A percentile compares a stretch with the other conserved stretches of the same genome.
These are phyloP conservation scores for Drosophila macrospina DNA, from an alignment of 2,888 invertebrate genomes.

Conservation along the genomic window DNA sequence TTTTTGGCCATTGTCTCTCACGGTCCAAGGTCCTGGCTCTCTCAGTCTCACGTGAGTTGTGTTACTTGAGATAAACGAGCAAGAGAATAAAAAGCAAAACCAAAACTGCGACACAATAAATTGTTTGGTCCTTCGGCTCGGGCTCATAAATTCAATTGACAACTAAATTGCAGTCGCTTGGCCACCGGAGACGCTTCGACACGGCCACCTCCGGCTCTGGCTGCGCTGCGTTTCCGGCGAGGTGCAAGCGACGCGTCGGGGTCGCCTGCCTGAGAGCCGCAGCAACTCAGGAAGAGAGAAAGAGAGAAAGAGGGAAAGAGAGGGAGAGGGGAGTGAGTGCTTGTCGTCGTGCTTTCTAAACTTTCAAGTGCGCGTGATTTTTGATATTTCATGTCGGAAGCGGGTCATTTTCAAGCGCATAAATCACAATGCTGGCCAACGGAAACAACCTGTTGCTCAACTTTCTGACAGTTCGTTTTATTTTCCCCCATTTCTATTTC, in stretches of 20 bases:
- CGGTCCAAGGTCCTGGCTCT: constrained; percentile 4
- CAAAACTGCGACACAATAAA: constrained; percentile 52
- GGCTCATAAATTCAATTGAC: constrained; percentile 84
- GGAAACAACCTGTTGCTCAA: constrained; percentile 74
- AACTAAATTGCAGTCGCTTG: constrained; percentile 82
- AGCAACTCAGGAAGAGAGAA: background rate
- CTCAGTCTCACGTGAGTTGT: constrained; percentile 58
- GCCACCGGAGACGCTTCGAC: constrained; percentile 84
- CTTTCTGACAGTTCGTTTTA: constrained; percentile 27
- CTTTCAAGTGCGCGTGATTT: constrained; percentile 76
- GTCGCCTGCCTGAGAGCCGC: constrained; percentile 12
- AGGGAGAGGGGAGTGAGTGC: constrained; percentile 4
- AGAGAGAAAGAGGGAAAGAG: background rate
- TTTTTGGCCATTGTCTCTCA: constrained; percentile 12
- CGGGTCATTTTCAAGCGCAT: constrained; percentile 78
- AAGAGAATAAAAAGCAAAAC: constrained; percentile 1
- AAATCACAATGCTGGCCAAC: constrained; percentile 71
- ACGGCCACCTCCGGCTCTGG: constrained; percentile 80
- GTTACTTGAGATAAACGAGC: constrained; percentile 61
- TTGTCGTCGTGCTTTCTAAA: constrained; percentile 55
- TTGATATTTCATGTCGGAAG: constrained; percentile 80
- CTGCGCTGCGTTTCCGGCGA: constrained; percentile 75
- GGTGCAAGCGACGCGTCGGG: constrained; percentile 49
- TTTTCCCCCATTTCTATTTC: background rate
- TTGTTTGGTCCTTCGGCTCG: constrained; percentile 49